Evolutionary conservation across 2,113 vertebrate species (phyloP).

Genomic region (Corythoichthys intestinalis): DNA sequence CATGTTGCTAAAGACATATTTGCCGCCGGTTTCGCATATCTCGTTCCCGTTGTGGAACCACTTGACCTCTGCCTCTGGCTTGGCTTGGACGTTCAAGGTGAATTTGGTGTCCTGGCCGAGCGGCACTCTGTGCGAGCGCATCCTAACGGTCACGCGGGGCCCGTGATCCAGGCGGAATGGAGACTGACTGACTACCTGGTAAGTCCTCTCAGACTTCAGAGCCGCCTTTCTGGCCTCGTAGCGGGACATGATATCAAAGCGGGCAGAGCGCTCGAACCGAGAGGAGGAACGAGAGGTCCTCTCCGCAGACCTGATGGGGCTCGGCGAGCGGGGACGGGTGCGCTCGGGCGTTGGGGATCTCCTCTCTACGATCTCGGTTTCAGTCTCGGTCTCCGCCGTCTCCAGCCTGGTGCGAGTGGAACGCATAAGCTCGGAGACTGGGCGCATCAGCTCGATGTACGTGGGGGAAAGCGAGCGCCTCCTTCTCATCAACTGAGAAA

Average conservation of each 20-base stretch:
- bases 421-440: constrained; percentile 89
- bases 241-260: constrained; percentile 98
- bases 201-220: constrained; percentile 92
- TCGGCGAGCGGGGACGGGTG: constrained; percentile 96
- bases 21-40: constrained; percentile 82
- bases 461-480: constrained; percentile 93
- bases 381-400: constrained; percentile 61
- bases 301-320: constrained; percentile 89
- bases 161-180: constrained; percentile 93
- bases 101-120: constrained; percentile 89
- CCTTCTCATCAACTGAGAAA: constrained; percentile 84
- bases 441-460: constrained; percentile 97
- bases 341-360: constrained; percentile 96
- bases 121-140: constrained; percentile 93
- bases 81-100: constrained; percentile 91
- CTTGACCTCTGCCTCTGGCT: constrained; percentile 85
- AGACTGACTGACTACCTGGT: constrained; percentile 90
- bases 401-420: constrained; percentile 62
- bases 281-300: constrained; percentile 85
- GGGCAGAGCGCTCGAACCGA: constrained; percentile 92
- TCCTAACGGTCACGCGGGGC: constrained; percentile 91
- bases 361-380: constrained; percentile 74
- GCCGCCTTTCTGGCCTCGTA: constrained; percentile 96
- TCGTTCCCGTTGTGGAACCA: constrained; percentile 90
- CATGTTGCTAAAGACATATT: constrained; percentile 85